Evolutionary conservation across 2,113 vertebrate species (phyloP), one percentile per base, ranked within the genome.

Genomic region (Lathamus discolor): DNA sequence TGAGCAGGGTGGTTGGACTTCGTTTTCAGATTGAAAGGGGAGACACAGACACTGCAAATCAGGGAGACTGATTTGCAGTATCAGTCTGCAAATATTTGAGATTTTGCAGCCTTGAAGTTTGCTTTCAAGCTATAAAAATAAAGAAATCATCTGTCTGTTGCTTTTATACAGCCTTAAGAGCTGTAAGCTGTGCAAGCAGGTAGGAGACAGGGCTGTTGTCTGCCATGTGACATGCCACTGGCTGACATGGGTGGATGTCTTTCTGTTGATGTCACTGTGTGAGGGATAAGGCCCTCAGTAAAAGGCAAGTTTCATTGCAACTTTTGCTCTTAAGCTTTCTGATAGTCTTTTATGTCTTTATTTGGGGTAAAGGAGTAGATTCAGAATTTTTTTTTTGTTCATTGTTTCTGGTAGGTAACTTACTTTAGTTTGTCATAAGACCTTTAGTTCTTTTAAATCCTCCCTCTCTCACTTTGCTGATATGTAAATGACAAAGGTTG

Each of bases 51-150:
- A n/a, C n/a, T n/a, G n/a, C n/a, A n/a, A n/a, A n/a, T n/a, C n/a
- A n/a, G n/a, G n/a, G n/a, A n/a, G n/a, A n/a, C n/a, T n/a, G n/a
- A n/a, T n/a, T n/a, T n/a, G n/a, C n/a, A n/a, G n/a, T n/a, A 70
- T 90, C 79, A 77, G 18, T 81, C 52, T 82, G 92, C 76, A 94
- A 96, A 92, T 93, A 86, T 86, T 92, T 93, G 72, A 86, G 43
- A 2, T n/a, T 67, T 54, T 88, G 39, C 35, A 67, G 51, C 61
- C 83, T 83, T 86, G 20, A 91, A 55, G 88, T 86, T 92, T 92
- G 44, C 80, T 90, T 94, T 88, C 48, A 74, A 88, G 73, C 48
- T 86, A 76, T 88, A 90, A 81, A 93, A 94, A 67, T 13, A 77
- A 22, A 86, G 37, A 75, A 86, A 64, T 57, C 46, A 64, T 8